These are phyloP conservation scores for Trachythela sp. DNA, from an alignment of 64 coral and sea anemone species.

Conservation along the genomic window DNA sequence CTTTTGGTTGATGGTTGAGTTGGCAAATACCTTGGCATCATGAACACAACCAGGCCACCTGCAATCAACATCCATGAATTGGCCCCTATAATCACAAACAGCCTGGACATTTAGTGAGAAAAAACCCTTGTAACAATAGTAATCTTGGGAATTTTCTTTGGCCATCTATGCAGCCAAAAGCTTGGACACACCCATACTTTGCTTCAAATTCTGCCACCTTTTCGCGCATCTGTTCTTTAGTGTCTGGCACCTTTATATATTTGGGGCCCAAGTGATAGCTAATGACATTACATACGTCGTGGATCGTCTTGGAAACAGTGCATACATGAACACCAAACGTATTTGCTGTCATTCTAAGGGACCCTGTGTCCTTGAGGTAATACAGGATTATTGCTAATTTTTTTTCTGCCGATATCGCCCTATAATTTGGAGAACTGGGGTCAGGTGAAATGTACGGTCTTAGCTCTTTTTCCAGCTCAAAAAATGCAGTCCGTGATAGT, in stretches of 20 bases:
- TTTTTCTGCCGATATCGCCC: conserved; percentile 27
- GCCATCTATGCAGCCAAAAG: conserved; percentile 31
- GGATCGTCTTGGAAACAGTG: neutral
- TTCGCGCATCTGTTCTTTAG: neutral
- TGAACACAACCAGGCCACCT: neutral
- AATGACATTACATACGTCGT: conserved; percentile 20
- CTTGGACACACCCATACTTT: conserved; percentile 29
- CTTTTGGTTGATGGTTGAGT: neutral
- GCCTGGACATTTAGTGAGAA: neutral
- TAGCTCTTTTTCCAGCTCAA: neutral
- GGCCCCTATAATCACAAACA: neutral
- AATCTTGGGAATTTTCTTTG: conserved; percentile 13
- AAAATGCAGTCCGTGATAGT: neutral
- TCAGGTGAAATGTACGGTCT: neutral
- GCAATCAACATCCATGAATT: conserved; percentile 7
- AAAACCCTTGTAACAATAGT: neutral
- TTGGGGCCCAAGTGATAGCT: conserved; percentile 9
- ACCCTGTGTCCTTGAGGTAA: neutral
- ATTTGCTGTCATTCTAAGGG: conserved; percentile 41
- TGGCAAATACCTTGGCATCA: conserved; percentile 3
- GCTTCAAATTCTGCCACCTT: conserved; percentile 6
- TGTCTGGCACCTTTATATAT: conserved; percentile 7
- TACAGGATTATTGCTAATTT: conserved; percentile 34
- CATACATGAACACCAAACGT: conserved; percentile 22
- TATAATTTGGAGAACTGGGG: conserved; percentile 1